Evolutionary conservation across 2,113 vertebrate genomes (phyloP).

Genomic region (Aegithalos caudatus): DNA sequence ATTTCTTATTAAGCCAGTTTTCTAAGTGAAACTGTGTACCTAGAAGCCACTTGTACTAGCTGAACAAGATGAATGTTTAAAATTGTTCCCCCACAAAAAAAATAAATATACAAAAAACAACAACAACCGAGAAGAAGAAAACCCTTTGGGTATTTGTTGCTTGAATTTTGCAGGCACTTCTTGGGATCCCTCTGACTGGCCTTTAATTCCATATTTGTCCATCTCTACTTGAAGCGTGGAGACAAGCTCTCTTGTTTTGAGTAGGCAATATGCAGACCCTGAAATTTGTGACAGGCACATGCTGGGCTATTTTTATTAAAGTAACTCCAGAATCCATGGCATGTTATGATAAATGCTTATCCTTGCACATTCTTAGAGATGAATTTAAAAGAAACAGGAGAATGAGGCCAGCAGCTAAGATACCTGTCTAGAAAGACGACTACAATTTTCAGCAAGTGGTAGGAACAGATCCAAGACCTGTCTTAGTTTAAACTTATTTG

Average conservation of each 20-base stretch:
- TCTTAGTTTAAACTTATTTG: background rate
- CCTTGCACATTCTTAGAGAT: conserved; percentile 24
- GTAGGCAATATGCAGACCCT: background rate
- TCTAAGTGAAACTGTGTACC: background rate
- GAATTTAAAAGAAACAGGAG: background rate
- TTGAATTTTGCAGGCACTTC: background rate
- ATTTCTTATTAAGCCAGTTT: background rate
- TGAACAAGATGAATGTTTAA: background rate
- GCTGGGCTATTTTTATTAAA: conserved; percentile 59
- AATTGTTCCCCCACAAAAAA: background rate
- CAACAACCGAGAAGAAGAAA: background rate
- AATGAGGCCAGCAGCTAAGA: background rate
- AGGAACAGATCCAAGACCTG: background rate
- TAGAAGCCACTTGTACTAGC: background rate
- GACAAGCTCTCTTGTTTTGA: conserved; percentile 19
- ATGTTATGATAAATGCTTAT: conserved; percentile 38
- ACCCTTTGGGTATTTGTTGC: background rate
- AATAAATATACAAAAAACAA: background rate
- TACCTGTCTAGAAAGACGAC: background rate
- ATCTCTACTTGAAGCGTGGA: background rate
- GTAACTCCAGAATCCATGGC: conserved; percentile 23
- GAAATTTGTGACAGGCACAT: conserved; percentile 19
- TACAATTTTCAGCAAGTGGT: background rate
- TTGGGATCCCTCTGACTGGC: background rate
- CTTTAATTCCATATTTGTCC: background rate